These are phyloP conservation scores for Ia io DNA, from an alignment of 2,113 vertebrate genomes.

Conservation along the genomic window DNA sequence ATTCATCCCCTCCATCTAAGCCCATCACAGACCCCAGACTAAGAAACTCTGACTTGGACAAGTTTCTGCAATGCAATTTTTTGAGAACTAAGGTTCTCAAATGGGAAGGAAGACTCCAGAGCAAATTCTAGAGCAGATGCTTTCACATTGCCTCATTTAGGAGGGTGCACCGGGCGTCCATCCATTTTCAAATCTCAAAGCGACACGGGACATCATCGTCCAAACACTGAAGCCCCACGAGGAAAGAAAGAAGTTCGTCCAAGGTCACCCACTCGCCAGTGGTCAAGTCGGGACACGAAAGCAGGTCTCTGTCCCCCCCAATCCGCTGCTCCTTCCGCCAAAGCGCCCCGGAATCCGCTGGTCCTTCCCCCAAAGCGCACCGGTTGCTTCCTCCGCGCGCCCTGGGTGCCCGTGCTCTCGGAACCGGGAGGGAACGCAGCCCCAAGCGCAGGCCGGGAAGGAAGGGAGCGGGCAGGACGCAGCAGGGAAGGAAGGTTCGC, in stretches of 20 bases:
- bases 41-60: not conserved
- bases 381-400: not conserved
- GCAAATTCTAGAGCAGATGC: not conserved
- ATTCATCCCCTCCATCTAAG: not conserved
- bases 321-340: not conserved
- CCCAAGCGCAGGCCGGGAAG: not conserved
- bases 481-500: not conserved
- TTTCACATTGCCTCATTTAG: not conserved
- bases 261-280: not conserved
- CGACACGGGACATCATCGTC: not conserved
- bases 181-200: not conserved
- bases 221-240: not conserved
- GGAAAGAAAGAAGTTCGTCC: not conserved
- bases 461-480: too few relatives aligned
- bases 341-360: not conserved
- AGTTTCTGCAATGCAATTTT: not conserved
- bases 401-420: not conserved
- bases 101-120: not conserved
- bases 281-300: not conserved
- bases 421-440: accelerated
- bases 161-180: not conserved
- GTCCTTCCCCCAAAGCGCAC: not conserved
- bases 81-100: not conserved
- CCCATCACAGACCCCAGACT: not conserved
- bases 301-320: not conserved